These are phyloP conservation scores for Gambelia wislizenii DNA, from an alignment of 2,797 vertebrate species.

Conservation along the genomic window DNA sequence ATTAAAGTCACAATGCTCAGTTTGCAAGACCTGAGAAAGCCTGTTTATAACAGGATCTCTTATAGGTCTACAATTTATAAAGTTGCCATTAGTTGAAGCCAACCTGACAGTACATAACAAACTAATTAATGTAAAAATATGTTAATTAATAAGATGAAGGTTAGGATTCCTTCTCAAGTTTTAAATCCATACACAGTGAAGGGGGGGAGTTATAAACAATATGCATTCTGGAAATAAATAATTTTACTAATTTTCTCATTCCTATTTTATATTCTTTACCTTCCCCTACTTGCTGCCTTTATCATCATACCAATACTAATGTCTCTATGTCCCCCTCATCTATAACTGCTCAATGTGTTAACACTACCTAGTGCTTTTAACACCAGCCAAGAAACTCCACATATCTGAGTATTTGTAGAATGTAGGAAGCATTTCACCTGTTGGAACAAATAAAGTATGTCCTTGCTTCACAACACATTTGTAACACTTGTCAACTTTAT, in stretches of 20 bases:
- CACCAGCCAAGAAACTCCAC: not conserved
- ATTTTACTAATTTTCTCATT: constrained; percentile 3
- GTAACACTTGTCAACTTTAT: constrained; percentile 97
- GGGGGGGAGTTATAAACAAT: not conserved
- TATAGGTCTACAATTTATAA: too few species aligned
- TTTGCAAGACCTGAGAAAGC: too few species aligned
- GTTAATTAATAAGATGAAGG: not conserved
- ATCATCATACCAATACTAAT: constrained; percentile 10
- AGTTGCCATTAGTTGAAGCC: too few species aligned
- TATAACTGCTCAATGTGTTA: not conserved
- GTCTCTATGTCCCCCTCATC: not conserved
- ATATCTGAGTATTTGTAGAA: not conserved
- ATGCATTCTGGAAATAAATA: not conserved
- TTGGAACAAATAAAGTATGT: constrained; percentile 97
- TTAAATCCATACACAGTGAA: not conserved
- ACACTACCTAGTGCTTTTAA: not conserved
- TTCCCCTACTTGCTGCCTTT: not conserved
- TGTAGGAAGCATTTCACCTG: constrained; percentile 83
- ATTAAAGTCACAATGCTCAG: too few species aligned
- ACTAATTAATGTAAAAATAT: not conserved
- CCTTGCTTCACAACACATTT: constrained; percentile 95
- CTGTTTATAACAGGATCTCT: too few species aligned
- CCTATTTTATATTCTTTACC: not conserved
- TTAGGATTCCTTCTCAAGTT: not conserved
- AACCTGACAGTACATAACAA: not conserved